Percentiles rank a stretch among this genome's conserved stretches.
Conservation (phyloP, 2,797 vertebrate genomes). For the Caiman crocodilus region DNA sequence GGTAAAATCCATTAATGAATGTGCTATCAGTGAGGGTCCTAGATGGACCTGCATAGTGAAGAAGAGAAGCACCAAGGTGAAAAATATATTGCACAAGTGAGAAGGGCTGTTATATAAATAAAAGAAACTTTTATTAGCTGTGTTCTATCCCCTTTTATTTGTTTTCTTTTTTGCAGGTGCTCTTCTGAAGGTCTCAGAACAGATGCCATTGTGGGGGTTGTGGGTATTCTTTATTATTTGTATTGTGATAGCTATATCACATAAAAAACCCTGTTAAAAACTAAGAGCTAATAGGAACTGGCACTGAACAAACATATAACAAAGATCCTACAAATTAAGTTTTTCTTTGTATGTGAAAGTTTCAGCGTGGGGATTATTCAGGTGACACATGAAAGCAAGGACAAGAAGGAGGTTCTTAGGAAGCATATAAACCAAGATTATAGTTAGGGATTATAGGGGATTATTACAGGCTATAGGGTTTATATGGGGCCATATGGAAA, state of each 20-base stretch:
- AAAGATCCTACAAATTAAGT: neutral
- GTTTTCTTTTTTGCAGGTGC: neutral
- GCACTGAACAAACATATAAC: neutral
- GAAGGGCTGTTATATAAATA: neutral
- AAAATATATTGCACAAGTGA: neutral
- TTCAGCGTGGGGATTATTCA: neutral
- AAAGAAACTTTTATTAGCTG: neutral
- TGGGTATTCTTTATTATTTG: neutral
- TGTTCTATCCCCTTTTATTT: neutral
- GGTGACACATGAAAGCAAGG: neutral
- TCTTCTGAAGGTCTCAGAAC: neutral
- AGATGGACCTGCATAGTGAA: neutral
- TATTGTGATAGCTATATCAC: neutral
- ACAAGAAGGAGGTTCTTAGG: neutral
- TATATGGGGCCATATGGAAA: neutral
- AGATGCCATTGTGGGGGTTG: neutral
- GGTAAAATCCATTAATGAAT: neutral
- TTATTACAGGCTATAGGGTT: too few relatives aligned
- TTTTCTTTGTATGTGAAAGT: fast-evolving
- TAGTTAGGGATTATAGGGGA: fast-evolving
- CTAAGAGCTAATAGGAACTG: neutral
- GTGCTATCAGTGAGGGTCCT: neutral
- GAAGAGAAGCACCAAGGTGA: neutral
- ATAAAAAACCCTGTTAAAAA: fast-evolving
- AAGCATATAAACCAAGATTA: neutral